Conservation (phyloP, 2,113 vertebrate species). For the Muntiacus reevesi region DNA sequence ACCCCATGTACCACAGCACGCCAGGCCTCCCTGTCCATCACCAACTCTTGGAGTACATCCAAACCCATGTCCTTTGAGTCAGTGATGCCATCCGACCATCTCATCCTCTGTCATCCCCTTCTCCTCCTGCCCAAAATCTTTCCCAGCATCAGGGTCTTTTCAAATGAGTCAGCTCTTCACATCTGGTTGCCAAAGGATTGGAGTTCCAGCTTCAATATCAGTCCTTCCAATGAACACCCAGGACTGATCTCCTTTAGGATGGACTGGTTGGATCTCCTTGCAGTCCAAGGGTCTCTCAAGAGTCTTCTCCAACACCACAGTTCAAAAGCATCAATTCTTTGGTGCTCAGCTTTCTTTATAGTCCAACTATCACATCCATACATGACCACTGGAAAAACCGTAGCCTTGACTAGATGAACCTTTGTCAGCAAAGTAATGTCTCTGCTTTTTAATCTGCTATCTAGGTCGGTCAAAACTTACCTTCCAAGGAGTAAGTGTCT, state of each 20-base stretch:
- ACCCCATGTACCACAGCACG: fast-evolving
- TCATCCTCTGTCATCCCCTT: background rate
- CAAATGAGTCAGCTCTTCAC: background rate
- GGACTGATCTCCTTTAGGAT: background rate
- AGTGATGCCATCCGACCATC: background rate
- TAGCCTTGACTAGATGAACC: background rate
- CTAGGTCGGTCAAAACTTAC: background rate
- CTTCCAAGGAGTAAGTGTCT: background rate
- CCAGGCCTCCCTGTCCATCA: background rate
- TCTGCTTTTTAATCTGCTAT: background rate
- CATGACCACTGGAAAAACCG: background rate
- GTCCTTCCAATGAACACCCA: background rate
- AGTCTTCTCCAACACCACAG: background rate
- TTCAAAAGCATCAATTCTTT: background rate
- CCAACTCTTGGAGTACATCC: background rate
- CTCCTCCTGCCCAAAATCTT: background rate
- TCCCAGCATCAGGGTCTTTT: background rate
- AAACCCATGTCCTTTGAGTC: background rate
- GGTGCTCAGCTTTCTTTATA: background rate
- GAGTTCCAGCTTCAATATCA: background rate
- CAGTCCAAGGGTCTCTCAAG: background rate
- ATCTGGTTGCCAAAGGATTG: background rate
- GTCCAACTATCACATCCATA: background rate
- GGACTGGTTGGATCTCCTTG: background rate
- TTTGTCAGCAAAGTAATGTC: background rate